Base-by-base conservation (phyloP, 2,888 invertebrate species). In the Coecobrya sp. region DNA sequence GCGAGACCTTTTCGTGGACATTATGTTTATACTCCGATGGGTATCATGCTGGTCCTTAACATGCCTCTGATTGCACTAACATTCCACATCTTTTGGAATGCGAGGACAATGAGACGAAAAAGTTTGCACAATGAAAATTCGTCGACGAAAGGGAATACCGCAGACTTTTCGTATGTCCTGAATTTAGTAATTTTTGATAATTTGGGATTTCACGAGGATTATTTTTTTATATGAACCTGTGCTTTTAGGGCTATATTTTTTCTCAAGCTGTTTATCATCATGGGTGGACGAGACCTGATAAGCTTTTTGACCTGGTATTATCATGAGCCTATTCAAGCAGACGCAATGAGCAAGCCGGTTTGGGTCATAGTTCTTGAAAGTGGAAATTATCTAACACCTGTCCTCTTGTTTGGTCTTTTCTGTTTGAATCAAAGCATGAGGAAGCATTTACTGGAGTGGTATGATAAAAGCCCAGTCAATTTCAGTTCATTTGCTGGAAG, bases 11-110 rank as follows among this genome's bases (percentile, higher is more conserved):
- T 76, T 16, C 52, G 86, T 0, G 59, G 55, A 0, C 10, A 87
- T 1, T 87, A 76, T 25, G 22, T 87, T 0, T 87, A 59, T 11
- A n/a, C 42, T 5, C 86, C 86, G 2, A 87, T 76, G 76, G 55
- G 22, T 4, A 42, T 87, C 16, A 16, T 87, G 19, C 16, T 55
- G 13, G 22, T 7, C 7, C 11, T 42, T 0, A 87, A 87, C 16
- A 4, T 87, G 13, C 16, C 30, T 16, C 25, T 87, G 7, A 45
- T 76, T 22, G 19, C 10, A 0, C 8, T 76, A 16, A 73, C 86
- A 27, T 30, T 86, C 19, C 8, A n/a, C 0, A 86, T 49, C 8
- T 70, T 86, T 49, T 45, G n/a, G n/a, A 25, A 16, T 0, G 42
- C 62, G 8, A 65, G 5, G 25, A 45, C 0, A 16, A 16, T 45